Evolutionary conservation across 2,888 invertebrate genomes (phyloP).

Genomic region (Lepidocyrtinus sp.): DNA sequence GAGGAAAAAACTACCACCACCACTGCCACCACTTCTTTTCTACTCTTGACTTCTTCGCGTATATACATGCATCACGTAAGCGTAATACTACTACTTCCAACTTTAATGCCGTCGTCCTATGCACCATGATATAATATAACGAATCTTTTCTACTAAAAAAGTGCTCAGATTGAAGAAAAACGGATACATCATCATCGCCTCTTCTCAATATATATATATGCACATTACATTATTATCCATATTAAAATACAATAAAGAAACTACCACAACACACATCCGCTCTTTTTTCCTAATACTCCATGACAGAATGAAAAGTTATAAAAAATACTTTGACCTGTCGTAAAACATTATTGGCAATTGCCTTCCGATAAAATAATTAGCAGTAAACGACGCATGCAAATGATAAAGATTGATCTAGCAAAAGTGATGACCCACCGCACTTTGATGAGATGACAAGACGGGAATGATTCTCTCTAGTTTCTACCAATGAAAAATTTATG

Average conservation of each 20-base stretch:
- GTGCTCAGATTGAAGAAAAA: slow-evolving; percentile 14
- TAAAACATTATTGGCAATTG: too few species aligned
- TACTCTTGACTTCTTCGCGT: not conserved
- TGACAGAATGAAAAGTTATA: not conserved
- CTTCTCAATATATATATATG: not conserved
- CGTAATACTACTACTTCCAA: not conserved
- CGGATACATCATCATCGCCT: slow-evolving; percentile 12
- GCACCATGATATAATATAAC: too few species aligned
- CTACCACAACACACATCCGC: slow-evolving; percentile 30
- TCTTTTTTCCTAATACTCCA: slow-evolving; percentile 24
- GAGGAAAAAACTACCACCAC: too few species aligned
- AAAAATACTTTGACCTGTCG: too few species aligned
- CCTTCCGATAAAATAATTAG: too few species aligned
- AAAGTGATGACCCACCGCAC: too few species aligned
- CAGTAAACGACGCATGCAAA: too few species aligned
- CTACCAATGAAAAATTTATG: too few species aligned
- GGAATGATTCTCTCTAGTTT: too few species aligned
- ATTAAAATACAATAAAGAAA: slow-evolving; percentile 1
- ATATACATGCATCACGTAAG: not conserved
- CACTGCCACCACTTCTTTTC: not conserved
- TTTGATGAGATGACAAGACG: too few species aligned
- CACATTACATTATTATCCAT: not conserved
- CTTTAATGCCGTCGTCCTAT: slow-evolving; percentile 13
- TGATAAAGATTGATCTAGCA: too few species aligned
- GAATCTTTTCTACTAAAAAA: slow-evolving; percentile 20